phyloP scores from a whole-genome alignment of 2,113 vertebrate genomes.

The Climacteris rufus region DNA sequence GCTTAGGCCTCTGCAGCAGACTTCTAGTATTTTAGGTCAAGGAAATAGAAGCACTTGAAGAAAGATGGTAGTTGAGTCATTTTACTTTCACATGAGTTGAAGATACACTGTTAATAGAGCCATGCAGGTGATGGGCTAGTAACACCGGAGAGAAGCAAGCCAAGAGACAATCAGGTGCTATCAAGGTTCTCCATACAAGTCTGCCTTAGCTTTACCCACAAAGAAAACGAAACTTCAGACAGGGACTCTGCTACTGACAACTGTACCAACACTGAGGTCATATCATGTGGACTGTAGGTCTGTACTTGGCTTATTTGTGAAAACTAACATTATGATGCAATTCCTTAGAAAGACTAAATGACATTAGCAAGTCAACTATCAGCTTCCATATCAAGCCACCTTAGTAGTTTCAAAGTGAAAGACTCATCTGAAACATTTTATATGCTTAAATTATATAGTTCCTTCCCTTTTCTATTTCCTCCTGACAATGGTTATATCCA shows the following conservation, averaged over 20 bases:
- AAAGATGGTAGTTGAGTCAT: neutral
- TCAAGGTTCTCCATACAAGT: neutral
- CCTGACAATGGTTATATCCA: neutral
- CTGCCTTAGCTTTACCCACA: neutral
- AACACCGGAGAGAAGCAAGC: neutral
- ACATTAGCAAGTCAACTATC: neutral
- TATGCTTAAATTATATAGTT: neutral
- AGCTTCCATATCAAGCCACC: neutral
- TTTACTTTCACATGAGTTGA: neutral
- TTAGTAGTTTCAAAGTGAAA: neutral
- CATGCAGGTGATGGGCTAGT: neutral
- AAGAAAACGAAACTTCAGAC: neutral
- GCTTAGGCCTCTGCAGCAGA: neutral
- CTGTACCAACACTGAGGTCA: accelerated
- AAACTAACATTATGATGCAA: neutral
- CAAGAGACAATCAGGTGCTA: neutral
- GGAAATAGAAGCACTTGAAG: neutral
- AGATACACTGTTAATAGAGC: neutral
- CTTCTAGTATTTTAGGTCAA: neutral
- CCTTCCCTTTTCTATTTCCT: neutral
- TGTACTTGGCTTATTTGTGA: neutral
- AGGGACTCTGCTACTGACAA: neutral
- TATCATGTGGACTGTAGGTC: neutral
- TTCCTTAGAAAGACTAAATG: neutral
- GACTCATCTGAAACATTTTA: neutral